phyloP scores from a whole-genome alignment of 2,797 vertebrate species.

The Kryptopterus vitreolus region DNA sequence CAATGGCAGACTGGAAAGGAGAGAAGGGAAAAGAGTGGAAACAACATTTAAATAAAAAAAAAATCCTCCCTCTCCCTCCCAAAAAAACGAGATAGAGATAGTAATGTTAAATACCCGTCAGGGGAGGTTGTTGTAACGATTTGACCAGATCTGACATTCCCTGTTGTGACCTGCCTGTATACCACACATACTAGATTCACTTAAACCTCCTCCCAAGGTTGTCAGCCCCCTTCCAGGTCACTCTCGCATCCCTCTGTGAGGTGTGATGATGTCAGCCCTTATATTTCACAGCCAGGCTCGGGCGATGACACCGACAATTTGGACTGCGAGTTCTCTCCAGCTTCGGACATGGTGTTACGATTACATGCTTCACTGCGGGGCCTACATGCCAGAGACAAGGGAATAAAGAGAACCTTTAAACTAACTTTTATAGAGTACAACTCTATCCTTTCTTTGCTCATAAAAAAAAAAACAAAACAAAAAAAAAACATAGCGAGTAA shows the following conservation, averaged over 20 bases:
- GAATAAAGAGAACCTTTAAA: constrained; percentile 72
- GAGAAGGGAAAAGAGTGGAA: constrained; percentile 68
- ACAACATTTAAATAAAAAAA: constrained; percentile 74
- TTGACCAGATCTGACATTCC: constrained; percentile 79
- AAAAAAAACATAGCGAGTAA: constrained; percentile 46
- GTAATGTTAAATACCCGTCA: constrained; percentile 80
- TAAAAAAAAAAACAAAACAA: too few species aligned
- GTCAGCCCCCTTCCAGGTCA: constrained; percentile 37
- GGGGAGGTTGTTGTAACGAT: constrained; percentile 78
- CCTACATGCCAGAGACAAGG: constrained; percentile 73
- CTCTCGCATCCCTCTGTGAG: constrained; percentile 60
- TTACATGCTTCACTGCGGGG: constrained; percentile 81
- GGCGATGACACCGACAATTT: constrained; percentile 91
- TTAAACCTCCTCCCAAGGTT: constrained; percentile 23
- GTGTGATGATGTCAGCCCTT: constrained; percentile 74
- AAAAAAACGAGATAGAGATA: too few species aligned
- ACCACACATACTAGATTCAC: constrained; percentile 11
- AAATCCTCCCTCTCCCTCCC: too few species aligned
- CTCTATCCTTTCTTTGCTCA: constrained; percentile 66
- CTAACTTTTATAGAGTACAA: constrained; percentile 69
- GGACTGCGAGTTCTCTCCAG: constrained; percentile 85
- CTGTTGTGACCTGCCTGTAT: constrained; percentile 54
- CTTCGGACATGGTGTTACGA: constrained; percentile 84
- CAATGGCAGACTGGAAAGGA: constrained; percentile 30
- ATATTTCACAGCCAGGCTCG: constrained; percentile 82